Conservation (phyloP, 2,797 vertebrate genomes). For the Morelia viridis region DNA sequence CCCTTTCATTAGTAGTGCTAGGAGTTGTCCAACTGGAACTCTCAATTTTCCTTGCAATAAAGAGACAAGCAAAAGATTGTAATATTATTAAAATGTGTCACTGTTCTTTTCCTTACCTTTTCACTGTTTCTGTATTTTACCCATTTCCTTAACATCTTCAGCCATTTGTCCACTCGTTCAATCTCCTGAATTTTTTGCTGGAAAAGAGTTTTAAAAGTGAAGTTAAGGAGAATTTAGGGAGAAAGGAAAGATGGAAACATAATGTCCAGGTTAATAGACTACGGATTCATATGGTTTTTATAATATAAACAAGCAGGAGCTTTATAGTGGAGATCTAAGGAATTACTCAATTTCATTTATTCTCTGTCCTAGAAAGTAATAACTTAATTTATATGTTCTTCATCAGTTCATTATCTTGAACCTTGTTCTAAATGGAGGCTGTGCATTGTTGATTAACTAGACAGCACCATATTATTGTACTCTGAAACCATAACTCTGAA, state of each 20-base stretch:
- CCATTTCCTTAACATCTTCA: slow-evolving; percentile 93
- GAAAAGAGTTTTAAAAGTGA: not conserved
- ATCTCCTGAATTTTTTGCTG: slow-evolving; percentile 89
- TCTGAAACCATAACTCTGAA: not conserved
- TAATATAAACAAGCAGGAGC: not conserved
- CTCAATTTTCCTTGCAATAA: not conserved
- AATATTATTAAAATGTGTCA: not conserved
- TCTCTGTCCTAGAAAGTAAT: not conserved
- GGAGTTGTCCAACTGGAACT: not conserved
- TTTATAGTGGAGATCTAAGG: not conserved
- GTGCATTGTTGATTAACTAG: not conserved
- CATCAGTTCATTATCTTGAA: not conserved
- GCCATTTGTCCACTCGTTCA: slow-evolving; percentile 86
- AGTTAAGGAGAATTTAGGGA: slow-evolving; percentile 3
- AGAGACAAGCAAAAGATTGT: rapidly evolving
- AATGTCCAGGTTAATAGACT: not conserved
- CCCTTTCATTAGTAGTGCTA: slow-evolving; percentile 1
- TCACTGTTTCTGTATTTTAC: slow-evolving; percentile 84
- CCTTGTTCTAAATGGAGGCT: not conserved
- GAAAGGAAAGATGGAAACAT: not conserved
- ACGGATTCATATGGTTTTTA: not conserved
- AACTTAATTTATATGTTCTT: not conserved
- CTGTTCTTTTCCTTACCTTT: slow-evolving; percentile 73
- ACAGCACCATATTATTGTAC: not conserved
- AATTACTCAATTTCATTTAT: not conserved